Evolutionary conservation across 2,113 vertebrate species (phyloP).

Genomic region (Thermophis baileyi): DNA sequence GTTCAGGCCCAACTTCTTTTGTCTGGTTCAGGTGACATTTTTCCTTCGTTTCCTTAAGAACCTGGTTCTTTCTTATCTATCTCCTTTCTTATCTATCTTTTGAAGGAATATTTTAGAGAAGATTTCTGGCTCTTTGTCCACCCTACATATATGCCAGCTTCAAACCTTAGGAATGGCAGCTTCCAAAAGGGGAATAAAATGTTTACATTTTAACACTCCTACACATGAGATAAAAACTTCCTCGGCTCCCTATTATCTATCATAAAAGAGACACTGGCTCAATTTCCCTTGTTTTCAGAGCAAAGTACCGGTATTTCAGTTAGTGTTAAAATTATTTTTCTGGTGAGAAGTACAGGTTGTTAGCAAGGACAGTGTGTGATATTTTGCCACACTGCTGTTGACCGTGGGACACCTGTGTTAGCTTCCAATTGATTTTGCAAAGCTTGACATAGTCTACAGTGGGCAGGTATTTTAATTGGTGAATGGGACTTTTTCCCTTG

Average conservation of each 20-base stretch:
- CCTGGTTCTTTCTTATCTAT: too few relatives aligned
- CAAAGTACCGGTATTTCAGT: too few relatives aligned
- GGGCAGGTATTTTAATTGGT: background rate
- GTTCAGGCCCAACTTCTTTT: too few relatives aligned
- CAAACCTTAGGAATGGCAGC: too few relatives aligned
- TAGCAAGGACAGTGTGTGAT: background rate
- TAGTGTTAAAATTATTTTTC: background rate
- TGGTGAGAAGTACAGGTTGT: background rate
- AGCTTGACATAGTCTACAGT: background rate
- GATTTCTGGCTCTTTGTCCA: too few relatives aligned
- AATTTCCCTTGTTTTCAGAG: background rate
- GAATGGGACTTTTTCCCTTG: background rate
- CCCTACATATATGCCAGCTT: too few relatives aligned
- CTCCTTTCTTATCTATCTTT: too few relatives aligned
- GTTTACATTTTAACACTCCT: background rate
- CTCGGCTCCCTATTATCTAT: background rate
- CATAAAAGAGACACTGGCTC: background rate
- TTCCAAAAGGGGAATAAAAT: background rate
- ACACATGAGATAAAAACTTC: background rate
- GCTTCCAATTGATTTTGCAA: background rate
- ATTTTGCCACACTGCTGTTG: background rate
- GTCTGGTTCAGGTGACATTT: too few relatives aligned
- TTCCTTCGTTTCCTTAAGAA: too few relatives aligned
- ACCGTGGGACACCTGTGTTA: background rate
- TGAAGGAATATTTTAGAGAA: too few relatives aligned